Percentiles rank a stretch among this genome's conserved stretches.
Evolutionary conservation across 2,113 vertebrate genomes (phyloP).

Genomic region (Heterocephalus glaber): DNA sequence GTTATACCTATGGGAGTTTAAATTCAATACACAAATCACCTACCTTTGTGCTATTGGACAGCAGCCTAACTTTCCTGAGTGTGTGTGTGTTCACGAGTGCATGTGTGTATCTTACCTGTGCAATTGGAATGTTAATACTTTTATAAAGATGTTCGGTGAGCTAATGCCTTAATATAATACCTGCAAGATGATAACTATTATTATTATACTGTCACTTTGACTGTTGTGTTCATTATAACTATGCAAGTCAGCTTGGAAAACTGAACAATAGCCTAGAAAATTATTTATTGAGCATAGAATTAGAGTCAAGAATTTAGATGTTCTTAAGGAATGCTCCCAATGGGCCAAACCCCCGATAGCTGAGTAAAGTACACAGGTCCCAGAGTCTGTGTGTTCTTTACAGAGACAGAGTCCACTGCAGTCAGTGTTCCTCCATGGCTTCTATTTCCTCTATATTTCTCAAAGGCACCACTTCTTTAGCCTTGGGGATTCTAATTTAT

Average conservation of each 20-base stretch:
- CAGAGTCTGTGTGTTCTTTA: background rate
- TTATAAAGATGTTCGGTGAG: conserved; percentile 6
- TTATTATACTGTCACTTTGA: background rate
- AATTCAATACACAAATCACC: background rate
- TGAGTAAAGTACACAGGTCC: background rate
- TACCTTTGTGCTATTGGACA: background rate
- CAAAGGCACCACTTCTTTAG: background rate
- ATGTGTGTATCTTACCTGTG: background rate
- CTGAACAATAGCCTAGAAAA: conserved; percentile 21
- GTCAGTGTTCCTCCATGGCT: background rate
- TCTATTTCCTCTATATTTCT: background rate
- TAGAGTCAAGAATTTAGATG: background rate
- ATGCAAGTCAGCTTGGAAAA: background rate
- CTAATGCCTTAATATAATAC: background rate
- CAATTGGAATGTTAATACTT: conserved; percentile 7
- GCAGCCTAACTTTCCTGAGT: conserved; percentile 3
- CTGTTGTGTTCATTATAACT: conserved; percentile 21
- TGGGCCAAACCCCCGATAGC: background rate
- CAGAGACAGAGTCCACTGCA: background rate
- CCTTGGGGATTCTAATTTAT: background rate
- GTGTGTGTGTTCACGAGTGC: background rate
- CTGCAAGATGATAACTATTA: background rate
- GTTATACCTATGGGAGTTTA: background rate
- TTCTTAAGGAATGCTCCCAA: background rate
- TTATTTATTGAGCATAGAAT: background rate